Conservation (phyloP, 2,888 invertebrate species). For the Stenotaenia linearis region DNA sequence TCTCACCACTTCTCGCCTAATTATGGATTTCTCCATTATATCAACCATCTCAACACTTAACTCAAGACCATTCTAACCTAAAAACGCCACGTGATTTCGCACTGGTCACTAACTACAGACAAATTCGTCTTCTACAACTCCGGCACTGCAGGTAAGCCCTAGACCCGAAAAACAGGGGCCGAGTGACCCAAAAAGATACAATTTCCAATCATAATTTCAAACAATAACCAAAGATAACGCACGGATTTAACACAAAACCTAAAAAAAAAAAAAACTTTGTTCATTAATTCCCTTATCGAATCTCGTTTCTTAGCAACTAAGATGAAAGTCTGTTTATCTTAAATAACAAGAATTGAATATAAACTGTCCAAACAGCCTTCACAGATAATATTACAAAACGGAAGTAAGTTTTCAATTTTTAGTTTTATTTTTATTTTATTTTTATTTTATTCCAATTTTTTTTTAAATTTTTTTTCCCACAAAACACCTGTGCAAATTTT, state of each 20-base stretch:
- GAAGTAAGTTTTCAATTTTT: too few relatives aligned
- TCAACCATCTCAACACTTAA: neutral
- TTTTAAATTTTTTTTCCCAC: too few relatives aligned
- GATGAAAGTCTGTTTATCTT: neutral
- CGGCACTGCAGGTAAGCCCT: conserved; percentile 7
- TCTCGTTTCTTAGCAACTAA: neutral
- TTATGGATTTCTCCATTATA: neutral
- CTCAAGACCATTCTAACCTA: neutral
- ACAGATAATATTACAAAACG: too few relatives aligned
- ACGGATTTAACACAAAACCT: neutral
- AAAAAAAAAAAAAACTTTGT: neutral
- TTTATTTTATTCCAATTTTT: too few relatives aligned
- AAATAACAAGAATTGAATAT: neutral
- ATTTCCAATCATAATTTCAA: too few relatives aligned
- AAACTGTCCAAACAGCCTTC: too few relatives aligned
- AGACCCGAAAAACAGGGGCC: neutral
- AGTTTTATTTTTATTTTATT: too few relatives aligned
- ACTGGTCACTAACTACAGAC: neutral
- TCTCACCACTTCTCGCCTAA: neutral
- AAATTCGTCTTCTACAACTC: conserved; percentile 9
- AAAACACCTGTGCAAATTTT: too few relatives aligned
- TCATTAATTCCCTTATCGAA: neutral
- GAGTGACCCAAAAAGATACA: too few relatives aligned
- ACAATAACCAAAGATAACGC: neutral
- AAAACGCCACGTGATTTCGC: neutral